Evolutionary conservation across 2,888 invertebrate species (phyloP), one percentile per base, ranked within the genome.

Genomic region (Electrophaes corylata): DNA sequence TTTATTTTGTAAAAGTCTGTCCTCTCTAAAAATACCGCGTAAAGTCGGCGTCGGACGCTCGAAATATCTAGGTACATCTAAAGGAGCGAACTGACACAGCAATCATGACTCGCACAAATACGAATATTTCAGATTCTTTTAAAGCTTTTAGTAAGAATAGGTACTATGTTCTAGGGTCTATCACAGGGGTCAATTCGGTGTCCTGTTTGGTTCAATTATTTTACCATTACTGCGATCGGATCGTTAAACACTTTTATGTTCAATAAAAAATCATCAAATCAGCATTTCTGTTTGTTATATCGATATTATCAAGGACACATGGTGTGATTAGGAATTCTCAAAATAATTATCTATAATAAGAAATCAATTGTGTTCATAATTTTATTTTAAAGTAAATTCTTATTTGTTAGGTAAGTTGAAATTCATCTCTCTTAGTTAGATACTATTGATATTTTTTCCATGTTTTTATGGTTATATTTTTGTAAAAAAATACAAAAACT

Each of bases 1-100:
- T 87, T 84, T 88, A 87, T 89, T 90, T 89, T 88, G 86, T 89
- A 88, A 88, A 90, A 84, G 84, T 86, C 83, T 79, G 85, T 84
- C 84, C 76, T 79, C 78, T 83, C 90, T 90, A 91, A 86, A 91
- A 88, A 91, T 91, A 91, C 68, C 79, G 67, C 76, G 78, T 74
- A 72, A 78, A 81, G 84, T 78, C 81, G 83, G 85, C 88, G 87
- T 83, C 81, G 77, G 69, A 64, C 66, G 76, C 83, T 79, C 73
- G 74, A 84, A 90, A 88, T 88, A 88, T 82, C 83, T 79, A 75
- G 69, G 83, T 79, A 75, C 70, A 63, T 60, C 64, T 71, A 78
- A 79, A 61, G 57, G 50, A 57, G 47, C 41, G 50, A 57, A 61
- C 53, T 50, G 41, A 56, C 56, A 57, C 49, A 49, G 43, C 51